Base-by-base conservation (phyloP, 1,140 invertebrate genomes). In the Euura lappo region DNA sequence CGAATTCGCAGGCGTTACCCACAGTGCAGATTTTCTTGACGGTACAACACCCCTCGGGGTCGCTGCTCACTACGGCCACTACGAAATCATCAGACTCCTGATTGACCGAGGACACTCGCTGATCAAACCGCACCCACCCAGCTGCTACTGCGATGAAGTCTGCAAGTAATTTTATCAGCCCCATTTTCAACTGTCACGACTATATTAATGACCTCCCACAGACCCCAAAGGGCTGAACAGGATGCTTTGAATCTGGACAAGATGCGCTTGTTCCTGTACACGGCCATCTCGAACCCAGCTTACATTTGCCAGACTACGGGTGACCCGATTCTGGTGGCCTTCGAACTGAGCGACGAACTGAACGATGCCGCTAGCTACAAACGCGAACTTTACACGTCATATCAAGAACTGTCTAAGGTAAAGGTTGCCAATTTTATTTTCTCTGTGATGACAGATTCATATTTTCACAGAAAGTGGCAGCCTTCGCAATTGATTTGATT, bases 41-140 rank as follows among this genome's bases (percentile, higher is more conserved):
- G 90, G 93, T 76, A 89, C 94, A 4, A 95, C 93, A 0, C 93
- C 93, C 0, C 86, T 95, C 11, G 91, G 93, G 64, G 85, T 95
- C 2, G 93, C 93, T 2, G 92, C 93, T 6, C 92, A 93, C 75
- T 88, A 88, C 46, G 93, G 93, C 45, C 91, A 93, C 78, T 92
- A 90, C 77, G 91, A 94, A 79, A 91, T 93, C 42, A 92, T 94
- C 11, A 89, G 90, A 76, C 83, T 93, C 60, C 86, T 95, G 2
- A 86, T 93, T 2, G 87, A 90, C 70, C 81, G 89, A 44, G 90
- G 90, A 6, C 91, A 92, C 75, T 78, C 73, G 0, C 87, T 92
- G 13, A 76, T 76, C 1, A 87, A 84, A 75, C 92, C 92, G 0
- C 93, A 94, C 84, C 87, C 86, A n/a, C 87, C 90, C 0, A 87